phyloP scores from a whole-genome alignment of 1,140 invertebrate genomes.

The Camponotus pennsylvanicus region DNA sequence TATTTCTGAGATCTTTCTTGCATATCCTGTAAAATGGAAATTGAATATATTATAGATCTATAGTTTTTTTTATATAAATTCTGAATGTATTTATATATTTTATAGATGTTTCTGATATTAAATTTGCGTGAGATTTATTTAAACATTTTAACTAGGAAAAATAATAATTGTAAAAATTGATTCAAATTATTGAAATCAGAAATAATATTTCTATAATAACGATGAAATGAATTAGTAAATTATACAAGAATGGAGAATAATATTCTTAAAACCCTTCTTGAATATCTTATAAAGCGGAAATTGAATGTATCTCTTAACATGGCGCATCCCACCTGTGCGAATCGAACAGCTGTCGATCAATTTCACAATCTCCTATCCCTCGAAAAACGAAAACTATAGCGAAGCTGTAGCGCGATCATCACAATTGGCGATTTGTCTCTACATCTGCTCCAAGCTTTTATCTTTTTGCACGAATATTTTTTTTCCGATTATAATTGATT shows the following conservation, averaged over 20 bases:
- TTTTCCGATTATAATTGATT: slow-evolving; percentile 46
- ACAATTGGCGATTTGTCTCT: slow-evolving; percentile 33
- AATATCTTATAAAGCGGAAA: slow-evolving; percentile 60
- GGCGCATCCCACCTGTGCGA: slow-evolving; percentile 58
- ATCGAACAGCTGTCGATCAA: slow-evolving; percentile 65
- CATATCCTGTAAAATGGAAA: slow-evolving; percentile 59
- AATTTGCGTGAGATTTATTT: neutral
- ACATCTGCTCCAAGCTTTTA: slow-evolving; percentile 24
- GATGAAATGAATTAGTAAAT: neutral
- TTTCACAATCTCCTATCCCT: slow-evolving; percentile 30
- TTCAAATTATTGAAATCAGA: neutral
- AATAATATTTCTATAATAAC: neutral
- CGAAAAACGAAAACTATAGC: slow-evolving; percentile 37
- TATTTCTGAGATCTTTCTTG: slow-evolving; percentile 47
- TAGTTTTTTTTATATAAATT: too few species aligned
- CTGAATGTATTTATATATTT: too few species aligned
- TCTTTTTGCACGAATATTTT: slow-evolving; percentile 14
- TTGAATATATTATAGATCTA: slow-evolving; percentile 35
- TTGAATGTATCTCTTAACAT: slow-evolving; percentile 48
- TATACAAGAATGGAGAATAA: neutral
- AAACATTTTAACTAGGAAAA: neutral
- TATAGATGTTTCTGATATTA: too few species aligned
- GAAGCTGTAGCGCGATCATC: neutral
- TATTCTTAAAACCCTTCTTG: slow-evolving; percentile 50
- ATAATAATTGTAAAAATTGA: neutral